A percentile compares a stretch with the other conserved stretches of the same genome.
These are phyloP conservation scores for Bembecia ichneumoniformis DNA, from an alignment of 2,888 invertebrate species.

Conservation along the genomic window DNA sequence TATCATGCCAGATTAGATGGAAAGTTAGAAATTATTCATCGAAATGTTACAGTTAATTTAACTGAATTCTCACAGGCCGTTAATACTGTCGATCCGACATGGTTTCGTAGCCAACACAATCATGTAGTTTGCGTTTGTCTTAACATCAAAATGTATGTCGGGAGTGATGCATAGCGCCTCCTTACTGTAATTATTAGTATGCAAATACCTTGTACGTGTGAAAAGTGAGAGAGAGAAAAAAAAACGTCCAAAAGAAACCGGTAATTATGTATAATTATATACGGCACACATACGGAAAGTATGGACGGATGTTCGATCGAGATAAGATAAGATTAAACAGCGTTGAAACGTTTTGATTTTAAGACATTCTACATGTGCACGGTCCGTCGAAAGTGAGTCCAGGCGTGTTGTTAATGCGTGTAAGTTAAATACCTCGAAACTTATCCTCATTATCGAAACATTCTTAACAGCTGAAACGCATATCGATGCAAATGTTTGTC, in stretches of 20 bases:
- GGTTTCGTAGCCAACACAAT: slow-evolving; percentile 48
- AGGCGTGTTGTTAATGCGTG: slow-evolving; percentile 66
- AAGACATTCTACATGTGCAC: slow-evolving; percentile 60
- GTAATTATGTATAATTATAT: slow-evolving; percentile 68
- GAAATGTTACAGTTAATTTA: slow-evolving; percentile 55
- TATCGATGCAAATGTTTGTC: neutral
- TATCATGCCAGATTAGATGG: slow-evolving; percentile 69
- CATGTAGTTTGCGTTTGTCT: slow-evolving; percentile 49
- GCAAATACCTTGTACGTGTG: slow-evolving; percentile 69
- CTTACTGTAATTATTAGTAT: slow-evolving; percentile 61
- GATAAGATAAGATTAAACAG: slow-evolving; percentile 67
- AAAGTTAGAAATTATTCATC: slow-evolving; percentile 61
- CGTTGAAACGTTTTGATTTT: slow-evolving; percentile 71
- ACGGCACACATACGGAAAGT: slow-evolving; percentile 61
- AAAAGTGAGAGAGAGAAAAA: slow-evolving; percentile 64
- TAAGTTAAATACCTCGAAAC: slow-evolving; percentile 51
- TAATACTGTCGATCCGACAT: slow-evolving; percentile 55
- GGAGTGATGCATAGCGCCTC: slow-evolving; percentile 59
- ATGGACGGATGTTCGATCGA: slow-evolving; percentile 61
- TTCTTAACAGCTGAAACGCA: neutral
- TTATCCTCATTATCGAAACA: slow-evolving; percentile 31
- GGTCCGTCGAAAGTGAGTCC: slow-evolving; percentile 43
- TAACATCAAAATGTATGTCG: slow-evolving; percentile 61
- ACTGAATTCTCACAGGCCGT: slow-evolving; percentile 59
- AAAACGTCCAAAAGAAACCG: slow-evolving; percentile 50